Conservation (phyloP, 2,113 vertebrate genomes). For the Salvator merianae region DNA sequence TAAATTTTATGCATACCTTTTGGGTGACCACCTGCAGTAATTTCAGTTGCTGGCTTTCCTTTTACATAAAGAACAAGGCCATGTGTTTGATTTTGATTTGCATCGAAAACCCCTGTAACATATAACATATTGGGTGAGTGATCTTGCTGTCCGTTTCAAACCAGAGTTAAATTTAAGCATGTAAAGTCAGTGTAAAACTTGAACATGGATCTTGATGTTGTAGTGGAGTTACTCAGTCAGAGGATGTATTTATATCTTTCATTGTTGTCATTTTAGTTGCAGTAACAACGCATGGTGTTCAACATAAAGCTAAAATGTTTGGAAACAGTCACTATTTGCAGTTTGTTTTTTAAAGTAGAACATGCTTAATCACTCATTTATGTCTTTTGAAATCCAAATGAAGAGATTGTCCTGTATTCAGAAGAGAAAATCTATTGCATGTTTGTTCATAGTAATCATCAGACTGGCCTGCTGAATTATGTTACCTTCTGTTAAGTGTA, state of each 20-base stretch:
- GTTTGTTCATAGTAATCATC: background rate
- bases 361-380: constrained; percentile 25
- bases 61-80: background rate
- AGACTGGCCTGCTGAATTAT: background rate
- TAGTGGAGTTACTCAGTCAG: background rate
- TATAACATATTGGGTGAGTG: background rate
- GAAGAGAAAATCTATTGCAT: background rate
- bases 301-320: constrained; percentile 10
- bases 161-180: background rate
- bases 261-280: background rate
- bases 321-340: background rate
- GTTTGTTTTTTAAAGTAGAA: background rate
- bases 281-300: background rate
- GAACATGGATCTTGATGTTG: background rate
- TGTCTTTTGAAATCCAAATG: constrained; percentile 2
- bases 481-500: too few species aligned
- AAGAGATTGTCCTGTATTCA: background rate
- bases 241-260: background rate
- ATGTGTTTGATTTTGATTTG: background rate
- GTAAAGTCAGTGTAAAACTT: background rate
- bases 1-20: background rate
- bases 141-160: background rate
- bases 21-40: background rate
- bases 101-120: background rate
- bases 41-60: background rate